Conservation (phyloP, 53 echinoderm and acorn worm genomes). For the Glandiceps talaboti region DNA sequence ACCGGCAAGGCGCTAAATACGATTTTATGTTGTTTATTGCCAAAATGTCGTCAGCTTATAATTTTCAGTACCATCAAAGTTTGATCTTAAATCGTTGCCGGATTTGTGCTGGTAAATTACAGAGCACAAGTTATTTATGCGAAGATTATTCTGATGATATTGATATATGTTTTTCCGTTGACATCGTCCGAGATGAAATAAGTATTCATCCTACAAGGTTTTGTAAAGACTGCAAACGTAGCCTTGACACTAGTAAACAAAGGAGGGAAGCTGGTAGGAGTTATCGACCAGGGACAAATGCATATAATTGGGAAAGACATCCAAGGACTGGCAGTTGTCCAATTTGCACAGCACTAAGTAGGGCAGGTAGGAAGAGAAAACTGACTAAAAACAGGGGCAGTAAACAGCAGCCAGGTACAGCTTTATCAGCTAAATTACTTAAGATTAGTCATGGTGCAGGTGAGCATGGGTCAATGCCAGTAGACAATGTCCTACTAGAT, state of each 20-base stretch:
- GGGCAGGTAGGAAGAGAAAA: not conserved
- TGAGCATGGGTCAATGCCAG: not conserved
- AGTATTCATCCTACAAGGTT: not conserved
- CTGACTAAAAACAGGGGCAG: not conserved
- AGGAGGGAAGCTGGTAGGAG: not conserved
- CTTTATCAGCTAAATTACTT: too few species aligned
- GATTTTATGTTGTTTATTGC: not conserved
- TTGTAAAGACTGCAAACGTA: not conserved
- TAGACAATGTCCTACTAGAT: not conserved
- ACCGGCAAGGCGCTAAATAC: not conserved
- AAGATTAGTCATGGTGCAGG: too few species aligned
- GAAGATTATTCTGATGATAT: not conserved
- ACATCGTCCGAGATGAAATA: not conserved
- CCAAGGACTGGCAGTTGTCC: not conserved
- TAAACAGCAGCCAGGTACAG: not conserved
- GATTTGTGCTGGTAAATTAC: not conserved
- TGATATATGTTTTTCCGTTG: not conserved
- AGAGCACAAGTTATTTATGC: not conserved
- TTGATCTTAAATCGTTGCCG: not conserved
- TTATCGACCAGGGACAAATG: not conserved
- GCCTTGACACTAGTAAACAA: not conserved
- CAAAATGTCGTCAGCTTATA: not conserved
- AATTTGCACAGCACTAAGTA: not conserved
- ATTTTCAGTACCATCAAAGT: not conserved
- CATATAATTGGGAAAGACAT: too few species aligned